These are phyloP conservation scores for Cydia pomonella DNA, from an alignment of 1,140 invertebrate genomes.

Conservation along the genomic window DNA sequence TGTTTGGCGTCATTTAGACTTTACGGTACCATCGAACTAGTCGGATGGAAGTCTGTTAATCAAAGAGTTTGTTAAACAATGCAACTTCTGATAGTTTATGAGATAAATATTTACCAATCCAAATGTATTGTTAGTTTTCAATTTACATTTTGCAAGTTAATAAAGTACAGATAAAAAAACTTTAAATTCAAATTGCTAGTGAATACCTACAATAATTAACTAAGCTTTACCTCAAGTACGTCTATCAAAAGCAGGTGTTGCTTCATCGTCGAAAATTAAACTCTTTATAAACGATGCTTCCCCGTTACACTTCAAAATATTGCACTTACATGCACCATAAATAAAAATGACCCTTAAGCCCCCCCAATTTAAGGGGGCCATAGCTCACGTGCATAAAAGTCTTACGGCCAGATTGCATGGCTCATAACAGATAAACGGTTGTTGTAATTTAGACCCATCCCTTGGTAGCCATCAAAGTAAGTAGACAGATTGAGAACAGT, in stretches of 20 bases:
- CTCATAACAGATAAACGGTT: slow-evolving; percentile 58
- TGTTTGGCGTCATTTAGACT: too few relatives aligned
- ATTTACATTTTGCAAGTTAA: too few relatives aligned
- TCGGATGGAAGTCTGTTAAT: too few relatives aligned
- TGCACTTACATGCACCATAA: slow-evolving; percentile 32
- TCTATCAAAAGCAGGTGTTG: not conserved
- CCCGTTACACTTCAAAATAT: slow-evolving; percentile 17
- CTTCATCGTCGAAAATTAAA: not conserved
- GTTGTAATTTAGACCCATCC: slow-evolving; percentile 48
- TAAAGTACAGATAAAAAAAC: too few relatives aligned
- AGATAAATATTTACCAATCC: too few relatives aligned
- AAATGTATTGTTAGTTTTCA: too few relatives aligned
- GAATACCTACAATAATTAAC: too few relatives aligned
- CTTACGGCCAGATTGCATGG: slow-evolving; percentile 48
- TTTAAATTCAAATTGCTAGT: too few relatives aligned
- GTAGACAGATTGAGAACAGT: slow-evolving; percentile 2
- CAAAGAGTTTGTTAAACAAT: too few relatives aligned
- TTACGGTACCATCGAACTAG: too few relatives aligned
- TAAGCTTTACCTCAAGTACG: too few relatives aligned
- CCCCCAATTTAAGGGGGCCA: slow-evolving; percentile 28
- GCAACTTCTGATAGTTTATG: too few relatives aligned
- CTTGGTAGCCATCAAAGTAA: slow-evolving; percentile 17
- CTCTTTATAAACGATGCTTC: not conserved
- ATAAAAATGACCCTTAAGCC: slow-evolving; percentile 28
- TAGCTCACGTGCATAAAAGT: slow-evolving; percentile 51